Percentiles rank a stretch among this genome's conserved stretches.
phyloP scores from a whole-genome alignment of 2,113 vertebrate genomes.

The Tinamus guttatus region DNA sequence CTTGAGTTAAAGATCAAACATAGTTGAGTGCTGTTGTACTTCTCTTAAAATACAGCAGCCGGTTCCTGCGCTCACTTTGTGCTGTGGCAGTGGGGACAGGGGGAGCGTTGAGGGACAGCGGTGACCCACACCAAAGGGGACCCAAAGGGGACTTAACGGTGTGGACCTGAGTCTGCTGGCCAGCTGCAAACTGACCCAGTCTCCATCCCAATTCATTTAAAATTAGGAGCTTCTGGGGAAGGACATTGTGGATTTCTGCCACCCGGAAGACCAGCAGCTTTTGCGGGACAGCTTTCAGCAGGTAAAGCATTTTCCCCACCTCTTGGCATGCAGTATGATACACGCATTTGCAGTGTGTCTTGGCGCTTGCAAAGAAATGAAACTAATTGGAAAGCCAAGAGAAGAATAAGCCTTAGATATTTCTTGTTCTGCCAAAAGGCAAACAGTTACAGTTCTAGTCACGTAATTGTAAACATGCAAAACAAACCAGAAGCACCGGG shows the following conservation, averaged over 20 bases:
- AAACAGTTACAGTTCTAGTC: background rate
- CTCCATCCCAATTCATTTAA: background rate
- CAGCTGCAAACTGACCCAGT: background rate
- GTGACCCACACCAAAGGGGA: background rate
- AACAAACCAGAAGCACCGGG: background rate
- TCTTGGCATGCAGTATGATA: background rate
- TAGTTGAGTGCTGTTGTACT: background rate
- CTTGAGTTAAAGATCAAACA: background rate
- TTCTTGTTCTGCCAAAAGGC: background rate
- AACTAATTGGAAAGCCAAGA: background rate
- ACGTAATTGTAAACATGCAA: background rate
- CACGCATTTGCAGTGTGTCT: background rate
- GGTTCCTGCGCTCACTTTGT: background rate
- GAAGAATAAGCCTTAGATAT: background rate
- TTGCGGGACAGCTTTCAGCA: slow-evolving; percentile 96
- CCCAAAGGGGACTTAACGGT: background rate
- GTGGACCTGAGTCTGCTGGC: background rate
- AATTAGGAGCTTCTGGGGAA: slow-evolving; percentile 94
- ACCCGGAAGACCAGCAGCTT: slow-evolving; percentile 93
- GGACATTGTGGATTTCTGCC: slow-evolving; percentile 92
- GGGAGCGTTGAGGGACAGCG: background rate
- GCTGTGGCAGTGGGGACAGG: rapidly evolving
- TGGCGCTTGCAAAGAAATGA: background rate
- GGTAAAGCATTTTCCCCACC: slow-evolving; percentile 67
- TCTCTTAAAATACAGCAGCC: background rate